These are phyloP conservation scores for Scaeva pyrastri DNA, from an alignment of 2,888 invertebrate genomes.

Conservation along the genomic window DNA sequence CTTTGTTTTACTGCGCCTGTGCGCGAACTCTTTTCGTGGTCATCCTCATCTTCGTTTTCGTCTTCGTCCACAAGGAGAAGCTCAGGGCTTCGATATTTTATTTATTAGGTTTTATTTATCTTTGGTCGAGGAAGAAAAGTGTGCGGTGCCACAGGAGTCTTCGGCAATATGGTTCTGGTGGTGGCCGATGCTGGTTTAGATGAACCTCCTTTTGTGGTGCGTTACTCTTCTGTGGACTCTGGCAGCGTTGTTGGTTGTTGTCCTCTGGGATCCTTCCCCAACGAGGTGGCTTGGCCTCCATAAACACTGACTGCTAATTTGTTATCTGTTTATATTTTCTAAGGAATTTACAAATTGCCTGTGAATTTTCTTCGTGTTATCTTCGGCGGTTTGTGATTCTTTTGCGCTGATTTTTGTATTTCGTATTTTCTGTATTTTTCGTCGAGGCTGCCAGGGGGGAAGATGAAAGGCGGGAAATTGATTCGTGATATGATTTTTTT, in stretches of 20 bases:
- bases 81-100: conserved; percentile 67
- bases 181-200: conserved; percentile 10
- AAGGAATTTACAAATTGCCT: conserved; percentile 76
- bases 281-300: conserved; percentile 22
- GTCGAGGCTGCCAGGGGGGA: conserved; percentile 17
- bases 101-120: conserved; percentile 75
- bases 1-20: conserved; percentile 55
- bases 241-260: background rate
- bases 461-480: conserved; percentile 38
- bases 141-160: conserved; percentile 51
- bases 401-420: conserved; percentile 43
- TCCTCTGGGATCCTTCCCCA: conserved; percentile 38
- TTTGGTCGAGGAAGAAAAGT: conserved; percentile 38
- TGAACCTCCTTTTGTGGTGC: conserved; percentile 58
- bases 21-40: conserved; percentile 27
- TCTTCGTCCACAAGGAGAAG: background rate
- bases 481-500: conserved; percentile 66
- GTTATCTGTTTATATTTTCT: conserved; percentile 76
- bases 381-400: conserved; percentile 59
- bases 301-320: conserved; percentile 73
- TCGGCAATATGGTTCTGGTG: conserved; percentile 22
- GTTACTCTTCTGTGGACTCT: conserved; percentile 49
- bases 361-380: conserved; percentile 74
- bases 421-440: background rate
- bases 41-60: background rate